A percentile compares a stretch with the other conserved stretches of the same genome.
Evolutionary conservation across 1,140 invertebrate genomes (phyloP).

Genomic region (Thaumetopoea pityocampa): DNA sequence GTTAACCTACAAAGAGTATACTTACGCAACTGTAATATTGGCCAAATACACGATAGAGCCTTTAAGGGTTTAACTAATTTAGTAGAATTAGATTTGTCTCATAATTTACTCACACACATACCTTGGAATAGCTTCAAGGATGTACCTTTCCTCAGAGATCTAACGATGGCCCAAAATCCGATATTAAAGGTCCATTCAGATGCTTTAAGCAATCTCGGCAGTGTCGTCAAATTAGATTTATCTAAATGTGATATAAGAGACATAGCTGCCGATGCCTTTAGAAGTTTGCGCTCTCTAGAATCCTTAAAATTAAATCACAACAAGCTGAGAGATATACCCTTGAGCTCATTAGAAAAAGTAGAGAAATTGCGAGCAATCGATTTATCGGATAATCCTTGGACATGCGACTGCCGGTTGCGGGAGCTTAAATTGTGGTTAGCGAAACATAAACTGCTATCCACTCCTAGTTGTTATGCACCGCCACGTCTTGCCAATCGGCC

Average conservation of each 20-base stretch:
- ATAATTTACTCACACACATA: constrained; percentile 86
- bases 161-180: constrained; percentile 87
- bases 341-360: constrained; percentile 83
- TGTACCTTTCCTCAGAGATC: constrained; percentile 86
- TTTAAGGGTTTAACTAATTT: constrained; percentile 91
- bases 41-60: constrained; percentile 89
- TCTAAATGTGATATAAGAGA: constrained; percentile 87
- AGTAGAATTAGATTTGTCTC: constrained; percentile 90
- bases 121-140: constrained; percentile 87
- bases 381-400: constrained; percentile 94
- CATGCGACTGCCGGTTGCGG: constrained; percentile 90
- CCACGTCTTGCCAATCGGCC: constrained; percentile 80
- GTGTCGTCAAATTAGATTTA: constrained; percentile 89
- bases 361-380: constrained; percentile 88
- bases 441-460: constrained; percentile 87
- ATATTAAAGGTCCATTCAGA: constrained; percentile 85
- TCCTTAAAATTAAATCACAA: constrained; percentile 90
- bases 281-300: constrained; percentile 85
- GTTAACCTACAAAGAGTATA: constrained; percentile 92
- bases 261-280: constrained; percentile 86
- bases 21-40: constrained; percentile 86
- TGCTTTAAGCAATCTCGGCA: constrained; percentile 85
- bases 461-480: constrained; percentile 85
- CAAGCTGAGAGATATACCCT: constrained; percentile 82
- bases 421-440: constrained; percentile 90